Evolutionary conservation across 2,888 invertebrate genomes (phyloP), one percentile per base, ranked within the genome.

Genomic region (Noctua janthina): DNA sequence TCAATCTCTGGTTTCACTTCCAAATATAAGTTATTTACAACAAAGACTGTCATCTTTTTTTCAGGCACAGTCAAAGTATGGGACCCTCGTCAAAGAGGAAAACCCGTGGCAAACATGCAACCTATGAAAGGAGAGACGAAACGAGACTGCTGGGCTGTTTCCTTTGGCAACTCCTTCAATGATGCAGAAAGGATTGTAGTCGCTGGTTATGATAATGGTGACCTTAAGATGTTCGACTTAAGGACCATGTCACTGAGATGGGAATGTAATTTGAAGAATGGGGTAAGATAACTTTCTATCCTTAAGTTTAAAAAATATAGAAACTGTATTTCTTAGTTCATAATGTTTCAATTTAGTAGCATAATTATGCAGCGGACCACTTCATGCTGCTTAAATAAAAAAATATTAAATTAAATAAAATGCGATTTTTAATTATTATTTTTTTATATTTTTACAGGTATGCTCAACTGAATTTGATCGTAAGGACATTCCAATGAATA

Each of bases 171-270:
- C 96, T 98, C 99, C 0, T 99, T 98, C 95, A 99, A 98, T 93
- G 98, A 98, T 70, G 97, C 98, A 51, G 99, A 99, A 90, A 97
- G 99, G 79, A 97, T 98, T 78, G 98, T 99, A 0, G 98, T 98
- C 49, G 99, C 99, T 17, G 99, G 99, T 1, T 99, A 99, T 92
- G 99, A 99, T 92, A 99, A 99, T 94, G 99, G 99, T 0, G 99
- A 99, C 92, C 95, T 99, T 4, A 99, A 99, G 95, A 97, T 99
- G 96, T 99, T 99, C 93, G 99, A 99, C 94, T 96, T 99, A 49
- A 97, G 98, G 82, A 98, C 98, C 10, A 98, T 99, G 98, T 97
- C 98, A 0, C 95, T 99, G 0, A 97, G 98, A 91, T 99, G 99
- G 99, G 99, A 99, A 92, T 98, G 98, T 74, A 99, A 99, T 94